A percentile compares a stretch with the other conserved stretches of the same genome.
Evolutionary conservation across 2,113 vertebrate species (phyloP).

Genomic region (Semnopithecus entellus): DNA sequence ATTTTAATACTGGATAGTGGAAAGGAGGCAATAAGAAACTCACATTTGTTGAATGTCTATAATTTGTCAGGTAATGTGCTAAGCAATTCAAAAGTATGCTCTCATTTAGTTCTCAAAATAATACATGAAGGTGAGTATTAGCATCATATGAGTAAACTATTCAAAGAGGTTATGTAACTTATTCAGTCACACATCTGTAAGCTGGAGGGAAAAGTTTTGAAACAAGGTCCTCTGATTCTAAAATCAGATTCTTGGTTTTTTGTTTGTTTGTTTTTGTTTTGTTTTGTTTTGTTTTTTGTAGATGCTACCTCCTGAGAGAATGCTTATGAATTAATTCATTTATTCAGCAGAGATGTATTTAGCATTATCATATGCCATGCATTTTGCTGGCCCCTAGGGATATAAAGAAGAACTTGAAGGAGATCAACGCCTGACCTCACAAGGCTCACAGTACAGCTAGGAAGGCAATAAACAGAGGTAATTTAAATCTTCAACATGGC

Average conservation of each 20-base stretch:
- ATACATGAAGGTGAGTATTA: neutral
- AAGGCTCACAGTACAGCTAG: neutral
- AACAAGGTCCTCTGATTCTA: neutral
- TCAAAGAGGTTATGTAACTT: slow-evolving; percentile 21
- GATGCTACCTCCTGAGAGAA: neutral
- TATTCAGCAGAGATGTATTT: neutral
- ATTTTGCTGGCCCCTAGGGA: neutral
- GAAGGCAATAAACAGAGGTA: neutral
- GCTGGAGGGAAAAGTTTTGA: neutral
- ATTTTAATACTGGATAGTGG: neutral
- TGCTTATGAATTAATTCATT: neutral
- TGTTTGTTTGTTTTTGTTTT: neutral
- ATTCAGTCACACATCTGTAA: neutral
- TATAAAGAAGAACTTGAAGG: neutral
- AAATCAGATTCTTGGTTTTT: too few relatives aligned
- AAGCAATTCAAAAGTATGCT: slow-evolving; percentile 20
- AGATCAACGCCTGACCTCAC: neutral
- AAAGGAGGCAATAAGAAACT: neutral
- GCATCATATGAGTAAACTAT: neutral
- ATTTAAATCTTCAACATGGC: neutral
- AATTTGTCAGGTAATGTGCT: neutral
- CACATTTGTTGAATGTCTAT: neutral
- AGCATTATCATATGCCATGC: neutral
- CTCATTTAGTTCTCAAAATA: slow-evolving; percentile 28
- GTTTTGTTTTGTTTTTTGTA: neutral